Conservation (phyloP, 2,888 invertebrate species). For the Scaptodrosophila latifasciaeformis region DNA sequence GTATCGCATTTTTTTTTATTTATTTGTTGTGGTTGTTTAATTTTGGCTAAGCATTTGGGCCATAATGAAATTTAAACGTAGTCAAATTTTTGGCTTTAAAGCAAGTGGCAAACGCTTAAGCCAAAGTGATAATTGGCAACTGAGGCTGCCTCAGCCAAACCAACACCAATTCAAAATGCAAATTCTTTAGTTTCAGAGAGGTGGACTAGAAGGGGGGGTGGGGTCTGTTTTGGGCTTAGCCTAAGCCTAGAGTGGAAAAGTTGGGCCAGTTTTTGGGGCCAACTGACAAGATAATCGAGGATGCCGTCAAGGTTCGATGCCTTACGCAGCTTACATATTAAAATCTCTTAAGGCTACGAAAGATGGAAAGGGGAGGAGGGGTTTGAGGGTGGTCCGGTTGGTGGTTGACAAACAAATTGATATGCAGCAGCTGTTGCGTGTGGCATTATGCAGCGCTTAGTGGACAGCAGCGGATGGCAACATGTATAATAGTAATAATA, state of each 20-base stretch:
- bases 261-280: constrained; percentile 9
- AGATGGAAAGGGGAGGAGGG: no score
- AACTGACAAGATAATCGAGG: constrained; percentile 20
- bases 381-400: constrained; percentile 6
- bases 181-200: not conserved
- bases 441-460: constrained; percentile 12
- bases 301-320: constrained; percentile 2
- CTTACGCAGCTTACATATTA: constrained; percentile 14
- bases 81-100: constrained; percentile 30
- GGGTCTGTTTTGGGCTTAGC: not conserved
- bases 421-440: constrained; percentile 65
- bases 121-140: constrained; percentile 67
- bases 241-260: not conserved
- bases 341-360: not conserved
- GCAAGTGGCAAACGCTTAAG: constrained; percentile 1
- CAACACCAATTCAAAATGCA: constrained; percentile 2
- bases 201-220: no score
- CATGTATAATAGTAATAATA: constrained; percentile 60
- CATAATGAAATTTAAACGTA: constrained; percentile 65
- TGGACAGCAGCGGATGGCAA: constrained; percentile 24
- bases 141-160: constrained; percentile 7
- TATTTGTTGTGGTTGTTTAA: not conserved
- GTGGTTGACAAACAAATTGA: constrained; percentile 44
- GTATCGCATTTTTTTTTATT: no score
- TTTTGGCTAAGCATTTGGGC: not conserved